Evolutionary conservation across 2,888 invertebrate genomes (phyloP).

Genomic region (Lacanobia wlatinum): DNA sequence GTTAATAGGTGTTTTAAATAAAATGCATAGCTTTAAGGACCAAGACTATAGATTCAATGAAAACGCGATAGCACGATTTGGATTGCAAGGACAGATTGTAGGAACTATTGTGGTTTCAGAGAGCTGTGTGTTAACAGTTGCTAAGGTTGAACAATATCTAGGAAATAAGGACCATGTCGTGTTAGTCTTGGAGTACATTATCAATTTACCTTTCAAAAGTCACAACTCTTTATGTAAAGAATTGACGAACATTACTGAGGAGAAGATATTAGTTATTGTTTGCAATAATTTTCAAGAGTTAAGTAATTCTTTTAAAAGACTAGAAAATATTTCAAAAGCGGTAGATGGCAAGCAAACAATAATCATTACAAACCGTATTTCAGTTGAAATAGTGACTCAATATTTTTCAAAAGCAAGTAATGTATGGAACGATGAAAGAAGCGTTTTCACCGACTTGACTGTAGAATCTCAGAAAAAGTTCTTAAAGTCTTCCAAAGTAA

Average conservation of each 20-base stretch:
- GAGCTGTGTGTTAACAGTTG: slow-evolving; percentile 21
- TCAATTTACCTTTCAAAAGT: slow-evolving; percentile 25
- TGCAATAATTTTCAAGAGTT: neutral
- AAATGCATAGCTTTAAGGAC: slow-evolving; percentile 20
- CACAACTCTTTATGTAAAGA: slow-evolving; percentile 31
- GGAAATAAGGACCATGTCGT: slow-evolving; percentile 1
- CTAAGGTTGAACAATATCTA: slow-evolving; percentile 29
- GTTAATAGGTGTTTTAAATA: slow-evolving; percentile 24
- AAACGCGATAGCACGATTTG: slow-evolving; percentile 12
- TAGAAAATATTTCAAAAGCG: slow-evolving; percentile 29
- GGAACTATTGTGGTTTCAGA: slow-evolving; percentile 20
- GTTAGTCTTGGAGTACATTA: slow-evolving; percentile 33
- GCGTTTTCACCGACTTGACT: slow-evolving; percentile 33
- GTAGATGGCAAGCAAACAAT: slow-evolving; percentile 21
- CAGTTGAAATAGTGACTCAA: slow-evolving; percentile 5
- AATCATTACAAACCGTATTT: slow-evolving; percentile 12
- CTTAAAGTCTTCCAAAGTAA: slow-evolving; percentile 15
- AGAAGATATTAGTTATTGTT: slow-evolving; percentile 24
- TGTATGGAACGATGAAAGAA: slow-evolving; percentile 18
- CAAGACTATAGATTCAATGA: slow-evolving; percentile 24
- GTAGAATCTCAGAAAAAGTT: slow-evolving; percentile 38
- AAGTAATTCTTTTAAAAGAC: neutral
- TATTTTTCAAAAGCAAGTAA: slow-evolving; percentile 22
- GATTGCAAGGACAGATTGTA: neutral
- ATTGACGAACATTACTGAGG: neutral